Evolutionary conservation across 2,113 vertebrate genomes (phyloP), one percentile per base, ranked within the genome.

Genomic region (Indicator indicator): DNA sequence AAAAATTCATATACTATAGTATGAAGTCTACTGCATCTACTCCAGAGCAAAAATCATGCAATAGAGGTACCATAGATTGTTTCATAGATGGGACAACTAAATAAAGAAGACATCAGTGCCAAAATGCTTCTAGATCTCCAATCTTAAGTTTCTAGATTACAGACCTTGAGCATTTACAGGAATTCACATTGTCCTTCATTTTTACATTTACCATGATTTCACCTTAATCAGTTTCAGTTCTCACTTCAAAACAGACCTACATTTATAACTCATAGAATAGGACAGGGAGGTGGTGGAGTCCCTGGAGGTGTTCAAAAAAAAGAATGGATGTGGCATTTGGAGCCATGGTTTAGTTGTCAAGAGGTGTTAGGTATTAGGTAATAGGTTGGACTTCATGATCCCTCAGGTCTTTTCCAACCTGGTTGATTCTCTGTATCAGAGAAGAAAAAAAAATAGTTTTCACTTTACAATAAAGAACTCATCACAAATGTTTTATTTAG

Each of bases 61-160:
- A 30, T 0, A 65, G 14, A 84, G 36, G 10, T 18, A 82, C 27
- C n/a, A 67, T 0, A 50, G 24, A 71, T 68, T 1, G 1, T 11
- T 67, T 79, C 74, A 36, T 2, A 79, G 42, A 76, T 46, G 16
- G 26, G 13, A 17, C 32, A 88, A 75, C n/a, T 79, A 75, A 65
- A 84, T 17, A 71, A 80, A 56, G 16, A 62, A 38, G n/a, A 85
- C 11, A 64, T 75, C 42, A 30, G 24, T 38, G 55, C 15, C 59
- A 8, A 83, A 90, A 33, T 9, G 6, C 11, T 89, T 64, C 68
- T 28, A 63, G 11, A 54, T 71, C 30, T 86, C 50, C 32, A 4
- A 33, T 3, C 8, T 46, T 11, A 73, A 68, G 26, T 76, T 86
- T 76, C 32, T 59, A 73, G 23, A 76, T 5, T n/a, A 38, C 12